Evolutionary conservation across 92 coral and sea anemone species (phyloP), one percentile per base, ranked within the genome.

Genomic region (Diadumene lineata): DNA sequence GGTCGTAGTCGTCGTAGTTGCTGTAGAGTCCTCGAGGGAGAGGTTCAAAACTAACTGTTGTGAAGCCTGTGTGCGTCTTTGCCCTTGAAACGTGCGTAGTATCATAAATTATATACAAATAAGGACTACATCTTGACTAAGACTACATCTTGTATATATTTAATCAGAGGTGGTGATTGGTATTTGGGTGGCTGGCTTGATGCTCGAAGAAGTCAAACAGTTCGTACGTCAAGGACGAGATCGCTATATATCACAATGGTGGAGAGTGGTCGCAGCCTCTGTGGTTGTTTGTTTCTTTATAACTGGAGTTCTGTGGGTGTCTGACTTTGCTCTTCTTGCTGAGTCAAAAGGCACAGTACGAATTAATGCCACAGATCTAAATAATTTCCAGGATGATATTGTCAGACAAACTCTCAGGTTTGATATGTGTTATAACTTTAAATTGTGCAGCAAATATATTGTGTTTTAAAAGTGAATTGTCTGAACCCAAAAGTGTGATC

Each of bases 201-300:
- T 81, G 30, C 83, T 91, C 29, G 88, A 91, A 69, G 97, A 91
- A 63, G 26, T 88, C 38, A 88, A 88, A 56, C 85, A 84, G 28
- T 80, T 69, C 22, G 33, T 46, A 17, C 74, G 81, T 19, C 86
- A 84, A 43, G 90, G 97, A 11, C 60, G 38, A 28, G 73, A 77
- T 27, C 81, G 91, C 25, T 92, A 92, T 50, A 56, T 92, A 60
- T 56, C 85, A 1, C 85, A 88, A 55, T 92, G 93, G 97, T 92
- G 93, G 93, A 87, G 86, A 70, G 80, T 92, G 1, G 79, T 88
- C 7, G 77, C 89, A 21, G 68, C 82, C 50, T 61, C 64, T 23
- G 89, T 92, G 83, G 68, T 85, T 17, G 15, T 73, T 15, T 55
- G 53, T 23, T 92, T 85, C 68, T 34, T 92, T 38, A 43, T 85